Conservation (phyloP, 2,888 invertebrate species). For the Dasypogon diadema region DNA sequence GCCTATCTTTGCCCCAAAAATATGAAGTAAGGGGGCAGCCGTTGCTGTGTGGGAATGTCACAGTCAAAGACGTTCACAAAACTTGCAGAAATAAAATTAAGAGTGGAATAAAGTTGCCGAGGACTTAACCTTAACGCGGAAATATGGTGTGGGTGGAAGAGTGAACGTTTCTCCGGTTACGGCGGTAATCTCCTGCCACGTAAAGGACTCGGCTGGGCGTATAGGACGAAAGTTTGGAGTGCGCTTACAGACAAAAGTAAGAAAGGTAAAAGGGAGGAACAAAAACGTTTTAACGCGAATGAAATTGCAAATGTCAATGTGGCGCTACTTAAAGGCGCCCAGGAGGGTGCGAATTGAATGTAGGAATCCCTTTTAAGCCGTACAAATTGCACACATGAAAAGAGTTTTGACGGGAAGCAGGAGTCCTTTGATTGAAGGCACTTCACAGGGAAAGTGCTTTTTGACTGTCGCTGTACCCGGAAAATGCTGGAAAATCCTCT, state of each 20-base stretch:
- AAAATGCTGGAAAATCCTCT: background rate
- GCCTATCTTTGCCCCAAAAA: background rate
- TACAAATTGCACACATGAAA: slow-evolving; percentile 49
- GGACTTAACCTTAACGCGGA: slow-evolving; percentile 33
- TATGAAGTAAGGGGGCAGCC: slow-evolving; percentile 14
- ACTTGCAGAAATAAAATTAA: slow-evolving; percentile 48
- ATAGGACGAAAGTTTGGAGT: slow-evolving; percentile 1
- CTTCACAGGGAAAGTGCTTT: slow-evolving; percentile 41
- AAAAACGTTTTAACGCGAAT: slow-evolving; percentile 54
- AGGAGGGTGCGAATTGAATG: slow-evolving; percentile 49
- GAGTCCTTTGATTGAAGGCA: slow-evolving; percentile 47
- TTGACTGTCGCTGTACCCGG: slow-evolving; percentile 24
- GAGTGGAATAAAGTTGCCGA: slow-evolving; percentile 38
- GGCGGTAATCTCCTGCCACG: background rate
- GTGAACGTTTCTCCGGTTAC: slow-evolving; percentile 1
- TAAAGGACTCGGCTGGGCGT: background rate
- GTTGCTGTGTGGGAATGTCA: slow-evolving; percentile 5
- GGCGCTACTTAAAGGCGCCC: slow-evolving; percentile 48
- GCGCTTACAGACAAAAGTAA: slow-evolving; percentile 13
- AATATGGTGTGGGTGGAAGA: background rate
- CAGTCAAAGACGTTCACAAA: slow-evolving; percentile 30
- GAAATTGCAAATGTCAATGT: slow-evolving; percentile 53
- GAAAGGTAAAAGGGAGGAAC: slow-evolving; percentile 37
- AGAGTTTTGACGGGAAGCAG: slow-evolving; percentile 38
- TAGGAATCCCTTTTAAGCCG: slow-evolving; percentile 34